Evolutionary conservation across 2,888 invertebrate genomes (phyloP).

Genomic region (Trichacis sp.): DNA sequence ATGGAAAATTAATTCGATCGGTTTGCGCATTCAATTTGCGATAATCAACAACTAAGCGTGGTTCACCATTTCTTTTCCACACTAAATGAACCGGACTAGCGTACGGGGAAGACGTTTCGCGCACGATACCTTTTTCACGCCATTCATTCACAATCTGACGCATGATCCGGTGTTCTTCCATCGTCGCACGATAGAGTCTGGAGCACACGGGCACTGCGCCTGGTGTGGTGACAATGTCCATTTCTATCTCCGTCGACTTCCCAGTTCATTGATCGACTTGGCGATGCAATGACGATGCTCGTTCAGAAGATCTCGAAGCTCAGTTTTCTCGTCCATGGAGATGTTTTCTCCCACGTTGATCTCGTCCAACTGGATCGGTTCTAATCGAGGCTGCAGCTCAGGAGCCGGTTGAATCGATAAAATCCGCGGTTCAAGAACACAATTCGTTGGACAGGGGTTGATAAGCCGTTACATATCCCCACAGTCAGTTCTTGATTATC

Average conservation of each 20-base stretch:
- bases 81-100: conserved; percentile 41
- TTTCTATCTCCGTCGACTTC: conserved; percentile 5
- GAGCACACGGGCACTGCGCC: conserved; percentile 13
- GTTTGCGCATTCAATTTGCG: conserved; percentile 32
- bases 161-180: conserved; percentile 21
- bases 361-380: background rate
- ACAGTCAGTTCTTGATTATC: background rate
- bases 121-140: conserved; percentile 29
- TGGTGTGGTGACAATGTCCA: conserved; percentile 11
- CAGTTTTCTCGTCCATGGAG: background rate
- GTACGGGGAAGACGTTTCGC: conserved; percentile 26
- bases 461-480: no score
- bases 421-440: background rate
- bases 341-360: background rate
- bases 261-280: conserved; percentile 7
- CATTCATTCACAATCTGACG: conserved; percentile 31
- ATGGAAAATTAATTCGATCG: conserved; percentile 19
- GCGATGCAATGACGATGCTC: background rate
- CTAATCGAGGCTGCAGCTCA: background rate
- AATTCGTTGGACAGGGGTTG: no score
- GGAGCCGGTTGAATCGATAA: background rate
- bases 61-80: conserved; percentile 31
- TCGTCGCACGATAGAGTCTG: conserved; percentile 25
- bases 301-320: background rate
- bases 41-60: conserved; percentile 40